A percentile compares a stretch with the other conserved stretches of the same genome.
Conservation (phyloP, 2,113 vertebrate genomes). For the Ovis aries region ARS-UI_Ramb_v3.0 NC_056055.1:132858001-132858500, state of each 20-base stretch:
- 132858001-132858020: not conserved
- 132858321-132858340: not conserved
- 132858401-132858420: not conserved
- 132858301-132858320: not conserved
- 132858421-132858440: not conserved
- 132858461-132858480: not conserved
- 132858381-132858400: not conserved
- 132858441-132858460: not conserved
- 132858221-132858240: not conserved
- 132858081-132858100: not conserved
- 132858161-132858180: not conserved
- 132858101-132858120: not conserved
- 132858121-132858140: conserved; percentile 20
- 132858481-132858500: not conserved
- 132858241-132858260: not conserved
- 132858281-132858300: not conserved
- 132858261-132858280: not conserved
- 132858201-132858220: not conserved
- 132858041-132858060: not conserved
- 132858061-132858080: not conserved
- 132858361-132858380: not conserved
- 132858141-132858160: not conserved
- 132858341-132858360: not conserved
- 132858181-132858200: not conserved
- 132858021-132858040: not conserved